These are phyloP conservation scores for Proteles cristata DNA, from an alignment of 2,113 vertebrate species.

Conservation along the genomic window DNA sequence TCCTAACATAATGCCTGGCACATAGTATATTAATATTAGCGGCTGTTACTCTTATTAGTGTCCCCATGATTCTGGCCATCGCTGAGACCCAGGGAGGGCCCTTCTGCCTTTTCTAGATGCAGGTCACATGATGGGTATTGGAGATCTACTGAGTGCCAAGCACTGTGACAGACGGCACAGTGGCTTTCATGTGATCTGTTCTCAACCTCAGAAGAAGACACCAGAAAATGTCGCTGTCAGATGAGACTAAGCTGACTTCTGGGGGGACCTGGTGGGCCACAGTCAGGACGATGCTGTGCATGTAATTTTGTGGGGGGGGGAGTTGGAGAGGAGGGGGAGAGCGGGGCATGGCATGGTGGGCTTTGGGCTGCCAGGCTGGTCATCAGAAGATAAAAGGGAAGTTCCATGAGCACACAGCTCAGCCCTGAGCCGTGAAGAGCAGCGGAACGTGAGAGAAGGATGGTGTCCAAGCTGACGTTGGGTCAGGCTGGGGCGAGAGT, in stretches of 20 bases:
- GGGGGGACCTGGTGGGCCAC: rapidly evolving
- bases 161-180: neutral
- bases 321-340: rapidly evolving
- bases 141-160: neutral
- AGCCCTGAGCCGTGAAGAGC: neutral
- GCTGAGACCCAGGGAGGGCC: neutral
- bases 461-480: rapidly evolving
- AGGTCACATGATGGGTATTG: neutral
- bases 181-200: neutral
- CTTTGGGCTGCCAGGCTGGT: neutral
- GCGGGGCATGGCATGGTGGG: rapidly evolving
- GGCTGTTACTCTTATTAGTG: too few relatives aligned
- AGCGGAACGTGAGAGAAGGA: neutral
- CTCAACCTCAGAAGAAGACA: neutral
- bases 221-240: neutral
- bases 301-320: neutral
- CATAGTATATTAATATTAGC: neutral
- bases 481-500: neutral
- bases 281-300: neutral
- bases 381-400: neutral
- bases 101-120: neutral
- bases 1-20: neutral
- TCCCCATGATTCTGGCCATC: neutral
- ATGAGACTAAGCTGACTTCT: neutral
- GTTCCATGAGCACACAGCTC: neutral